phyloP scores from a whole-genome alignment of 2,888 invertebrate genomes.

The Macrophya annulata region DNA sequence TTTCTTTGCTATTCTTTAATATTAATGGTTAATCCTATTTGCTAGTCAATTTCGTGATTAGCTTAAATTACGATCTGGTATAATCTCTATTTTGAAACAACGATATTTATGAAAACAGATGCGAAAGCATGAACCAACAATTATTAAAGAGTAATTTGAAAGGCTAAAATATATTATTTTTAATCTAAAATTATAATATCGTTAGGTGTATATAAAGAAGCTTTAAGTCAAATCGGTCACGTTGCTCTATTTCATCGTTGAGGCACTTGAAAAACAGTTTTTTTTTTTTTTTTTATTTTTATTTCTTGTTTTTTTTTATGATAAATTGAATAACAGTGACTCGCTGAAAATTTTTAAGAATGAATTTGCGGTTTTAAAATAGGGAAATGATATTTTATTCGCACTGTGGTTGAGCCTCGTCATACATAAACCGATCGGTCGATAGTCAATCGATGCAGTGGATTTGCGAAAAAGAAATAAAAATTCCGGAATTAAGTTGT shows the following conservation, averaged over 20 bases:
- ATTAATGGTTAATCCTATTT: not conserved
- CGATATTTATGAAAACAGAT: not conserved
- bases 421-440: not conserved
- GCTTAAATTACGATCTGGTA: not conserved
- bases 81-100: not conserved
- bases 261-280: slow-evolving; percentile 7
- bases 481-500: not conserved
- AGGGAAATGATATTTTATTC: not conserved
- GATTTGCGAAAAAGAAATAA: not conserved
- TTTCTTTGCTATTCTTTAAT: not conserved
- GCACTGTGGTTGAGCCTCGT: not conserved
- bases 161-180: not conserved
- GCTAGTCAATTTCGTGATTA: not conserved
- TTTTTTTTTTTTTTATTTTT: too few relatives aligned
- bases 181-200: not conserved
- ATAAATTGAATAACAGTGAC: slow-evolving; percentile 21
- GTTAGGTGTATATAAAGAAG: not conserved
- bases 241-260: not conserved
- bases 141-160: not conserved
- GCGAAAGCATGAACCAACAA: not conserved
- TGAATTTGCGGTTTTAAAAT: not conserved
- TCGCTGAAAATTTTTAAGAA: not conserved
- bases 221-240: not conserved
- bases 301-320: too few relatives aligned
- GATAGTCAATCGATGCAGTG: not conserved